Base-by-base conservation (phyloP, 2,113 vertebrate genomes). In the Corynorhinus townsendii region DNA sequence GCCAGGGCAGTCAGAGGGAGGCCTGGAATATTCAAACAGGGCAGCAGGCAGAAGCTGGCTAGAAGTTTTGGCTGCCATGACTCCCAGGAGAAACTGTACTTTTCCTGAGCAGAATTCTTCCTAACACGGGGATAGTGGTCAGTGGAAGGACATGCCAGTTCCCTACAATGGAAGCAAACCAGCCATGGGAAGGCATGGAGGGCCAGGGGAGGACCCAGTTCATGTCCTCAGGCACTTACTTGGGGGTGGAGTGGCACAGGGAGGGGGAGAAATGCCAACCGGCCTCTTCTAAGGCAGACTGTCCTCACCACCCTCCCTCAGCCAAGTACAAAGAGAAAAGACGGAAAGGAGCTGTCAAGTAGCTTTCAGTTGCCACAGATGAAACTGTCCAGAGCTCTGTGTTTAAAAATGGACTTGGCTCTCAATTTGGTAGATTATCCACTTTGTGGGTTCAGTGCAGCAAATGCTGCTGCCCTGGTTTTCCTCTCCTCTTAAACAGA, bases 351-450 rank as follows among this genome's bases (percentile, higher is more conserved):
- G 56, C n/a, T 56, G 64, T 72, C 81, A 62, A 45, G 72, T 26
- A 33, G 64, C 72, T 90, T 94, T 77, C 71, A 83, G 38, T 0
- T 30, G 73, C 86, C 79, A 80, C 54, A 72, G 33, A 85, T 86
- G 80, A 91, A 59, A 89, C 49, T 91, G 38, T 54, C 30, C 91
- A 96, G 91, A 89, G 69, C 64, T 85, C 82, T 54, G 43, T 47
- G 80, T 45, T 94, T 85, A 81, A 75, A 91, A 94, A 88, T 81
- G 24, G 35, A 72, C n/a, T 89, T 82, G 83, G 79, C 47, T n/a
- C 30, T 49, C 26, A 85, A 49, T 69, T 68, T 26, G 33, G 52
- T 4, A 91, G 75, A 83, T 64, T 56, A 66, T 43, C n/a, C 22
- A 62, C 75, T 83, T 22, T 49, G 52, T 93, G 82, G 38, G 71